phyloP scores from a whole-genome alignment of 2,888 invertebrate genomes.

The Saturnia japonica region DNA sequence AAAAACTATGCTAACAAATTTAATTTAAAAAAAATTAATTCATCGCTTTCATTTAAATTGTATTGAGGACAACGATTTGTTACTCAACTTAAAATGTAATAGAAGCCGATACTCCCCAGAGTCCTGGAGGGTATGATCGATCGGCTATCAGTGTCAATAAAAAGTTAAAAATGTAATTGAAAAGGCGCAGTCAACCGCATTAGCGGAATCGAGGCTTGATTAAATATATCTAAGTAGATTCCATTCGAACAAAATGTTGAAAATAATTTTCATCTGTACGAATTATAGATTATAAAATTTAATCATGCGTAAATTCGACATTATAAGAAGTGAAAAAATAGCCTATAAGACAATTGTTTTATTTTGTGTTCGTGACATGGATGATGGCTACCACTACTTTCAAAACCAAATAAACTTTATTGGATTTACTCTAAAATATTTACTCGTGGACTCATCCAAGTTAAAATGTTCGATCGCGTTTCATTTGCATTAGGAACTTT shows the following conservation, averaged over 20 bases:
- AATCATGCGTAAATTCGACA: too few species aligned
- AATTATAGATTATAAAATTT: neutral
- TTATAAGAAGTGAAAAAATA: too few species aligned
- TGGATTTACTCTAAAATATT: too few species aligned
- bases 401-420: too few species aligned
- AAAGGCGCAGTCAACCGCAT: conserved; percentile 20
- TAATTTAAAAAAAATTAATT: conserved; percentile 26
- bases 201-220: conserved; percentile 2
- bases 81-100: conserved; percentile 34
- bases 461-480: too few species aligned
- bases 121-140: conserved; percentile 54
- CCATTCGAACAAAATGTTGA: neutral
- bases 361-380: too few species aligned
- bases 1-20: neutral
- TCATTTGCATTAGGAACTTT: too few species aligned
- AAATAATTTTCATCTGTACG: neutral
- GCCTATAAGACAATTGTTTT: too few species aligned
- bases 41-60: conserved; percentile 66
- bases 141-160: conserved; percentile 61
- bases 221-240: neutral
- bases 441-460: too few species aligned
- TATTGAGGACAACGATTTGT: conserved; percentile 64
- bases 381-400: too few species aligned
- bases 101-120: conserved; percentile 34
- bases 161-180: conserved; percentile 25